phyloP scores from a whole-genome alignment of 2,113 vertebrate genomes.

The Cyprinodon tularosa region DNA sequence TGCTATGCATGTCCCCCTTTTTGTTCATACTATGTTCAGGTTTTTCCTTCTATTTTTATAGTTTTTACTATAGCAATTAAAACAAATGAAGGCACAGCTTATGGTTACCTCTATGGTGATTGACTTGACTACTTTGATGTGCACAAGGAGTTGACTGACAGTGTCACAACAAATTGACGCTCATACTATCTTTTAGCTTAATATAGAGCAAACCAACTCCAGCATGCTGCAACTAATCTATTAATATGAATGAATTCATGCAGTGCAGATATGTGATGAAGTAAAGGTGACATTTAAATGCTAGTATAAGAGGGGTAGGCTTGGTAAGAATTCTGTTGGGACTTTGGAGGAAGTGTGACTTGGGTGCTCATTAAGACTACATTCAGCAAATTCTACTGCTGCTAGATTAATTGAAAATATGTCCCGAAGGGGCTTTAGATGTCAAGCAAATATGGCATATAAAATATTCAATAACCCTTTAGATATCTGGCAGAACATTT shows the following conservation, averaged over 20 bases:
- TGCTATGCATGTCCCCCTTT: too few species aligned
- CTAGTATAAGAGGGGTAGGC: background rate
- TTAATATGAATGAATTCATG: background rate
- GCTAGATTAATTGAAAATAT: background rate
- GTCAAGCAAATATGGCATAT: background rate
- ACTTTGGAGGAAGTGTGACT: background rate
- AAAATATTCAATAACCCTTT: background rate
- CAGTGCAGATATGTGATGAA: background rate
- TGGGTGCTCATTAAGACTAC: background rate
- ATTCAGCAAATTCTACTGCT: background rate
- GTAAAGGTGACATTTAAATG: slow-evolving; percentile 1
- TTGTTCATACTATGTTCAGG: too few species aligned
- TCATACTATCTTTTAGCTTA: background rate
- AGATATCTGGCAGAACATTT: background rate
- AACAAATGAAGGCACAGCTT: too few species aligned
- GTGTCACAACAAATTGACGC: too few species aligned
- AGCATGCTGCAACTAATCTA: background rate
- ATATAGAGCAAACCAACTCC: background rate
- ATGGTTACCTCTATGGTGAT: too few species aligned
- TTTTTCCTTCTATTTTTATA: too few species aligned
- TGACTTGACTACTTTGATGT: too few species aligned
- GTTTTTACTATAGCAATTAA: too few species aligned
- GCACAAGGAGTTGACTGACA: too few species aligned
- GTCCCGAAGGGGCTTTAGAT: background rate
- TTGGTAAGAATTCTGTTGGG: background rate